These are phyloP conservation scores for Clavelina lepadiformis DNA, from an alignment of 23 tunicate genomes.

Conservation along the genomic window DNA sequence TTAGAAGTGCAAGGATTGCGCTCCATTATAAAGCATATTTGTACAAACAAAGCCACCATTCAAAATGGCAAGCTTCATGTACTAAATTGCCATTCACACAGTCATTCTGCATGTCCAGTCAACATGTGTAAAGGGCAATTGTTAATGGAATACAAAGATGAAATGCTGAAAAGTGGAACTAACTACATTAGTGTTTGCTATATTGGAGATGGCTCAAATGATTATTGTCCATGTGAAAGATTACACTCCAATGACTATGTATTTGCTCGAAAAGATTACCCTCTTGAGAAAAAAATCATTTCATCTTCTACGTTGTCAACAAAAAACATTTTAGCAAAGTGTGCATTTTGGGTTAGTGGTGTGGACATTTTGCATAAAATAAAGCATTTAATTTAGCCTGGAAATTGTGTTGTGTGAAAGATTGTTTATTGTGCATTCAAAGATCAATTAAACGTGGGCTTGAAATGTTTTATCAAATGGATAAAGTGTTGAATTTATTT, in stretches of 20 bases:
- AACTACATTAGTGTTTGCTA: constrained; percentile 26
- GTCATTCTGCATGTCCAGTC: constrained; percentile 35
- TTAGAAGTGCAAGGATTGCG: background rate
- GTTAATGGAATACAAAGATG: constrained; percentile 3
- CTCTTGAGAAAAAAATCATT: constrained; percentile 30
- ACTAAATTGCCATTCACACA: constrained; percentile 34
- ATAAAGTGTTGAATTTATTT: too few species aligned
- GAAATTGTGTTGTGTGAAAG: too few species aligned
- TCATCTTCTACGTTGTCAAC: too few species aligned
- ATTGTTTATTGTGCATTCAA: too few species aligned
- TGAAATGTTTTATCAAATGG: too few species aligned
- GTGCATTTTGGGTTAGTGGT: too few species aligned
- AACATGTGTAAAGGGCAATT: constrained; percentile 55
- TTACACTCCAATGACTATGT: constrained; percentile 16
- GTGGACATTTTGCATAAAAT: too few species aligned
- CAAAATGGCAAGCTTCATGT: constrained; percentile 2
- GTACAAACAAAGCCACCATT: constrained; percentile 27
- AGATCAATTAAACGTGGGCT: too few species aligned
- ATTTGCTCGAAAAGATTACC: constrained; percentile 35
- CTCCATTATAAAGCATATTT: constrained; percentile 8
- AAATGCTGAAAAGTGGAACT: background rate
- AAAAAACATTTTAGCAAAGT: too few species aligned
- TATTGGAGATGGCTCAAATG: constrained; percentile 57
- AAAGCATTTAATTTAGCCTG: too few species aligned
- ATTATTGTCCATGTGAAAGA: constrained; percentile 29